A percentile compares a stretch with the other conserved stretches of the same genome.
Conservation (phyloP, 2,797 vertebrate species). For the Limosa lapponica region DNA sequence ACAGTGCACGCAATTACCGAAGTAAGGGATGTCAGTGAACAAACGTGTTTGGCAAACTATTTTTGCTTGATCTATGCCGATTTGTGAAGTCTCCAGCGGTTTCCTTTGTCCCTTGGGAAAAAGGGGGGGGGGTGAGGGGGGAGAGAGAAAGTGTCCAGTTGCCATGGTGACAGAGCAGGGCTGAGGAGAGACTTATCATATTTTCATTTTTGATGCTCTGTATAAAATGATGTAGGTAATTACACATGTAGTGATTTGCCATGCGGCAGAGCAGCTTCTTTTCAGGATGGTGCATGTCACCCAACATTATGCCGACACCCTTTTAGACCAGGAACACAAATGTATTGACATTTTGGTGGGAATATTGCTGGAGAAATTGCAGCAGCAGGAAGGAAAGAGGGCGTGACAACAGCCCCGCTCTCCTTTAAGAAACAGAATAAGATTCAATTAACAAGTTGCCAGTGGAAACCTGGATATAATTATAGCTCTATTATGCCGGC, state of each 20-base stretch:
- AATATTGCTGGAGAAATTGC: slow-evolving; percentile 20
- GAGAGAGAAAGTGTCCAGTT: slow-evolving; percentile 59
- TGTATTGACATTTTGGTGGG: background rate
- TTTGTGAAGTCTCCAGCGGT: slow-evolving; percentile 70
- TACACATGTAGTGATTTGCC: slow-evolving; percentile 42
- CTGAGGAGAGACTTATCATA: slow-evolving; percentile 52
- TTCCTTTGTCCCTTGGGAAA: slow-evolving; percentile 71
- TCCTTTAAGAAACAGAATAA: slow-evolving; percentile 33
- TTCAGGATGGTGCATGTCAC: background rate
- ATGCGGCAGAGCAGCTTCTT: background rate
- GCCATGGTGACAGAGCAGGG: slow-evolving; percentile 65
- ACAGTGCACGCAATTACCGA: slow-evolving; percentile 16
- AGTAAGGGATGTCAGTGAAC: slow-evolving; percentile 54
- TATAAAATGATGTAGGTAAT: slow-evolving; percentile 61
- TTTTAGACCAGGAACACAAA: background rate
- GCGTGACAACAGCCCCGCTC: slow-evolving; percentile 31
- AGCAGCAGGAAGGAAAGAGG: slow-evolving; percentile 24
- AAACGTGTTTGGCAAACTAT: slow-evolving; percentile 50
- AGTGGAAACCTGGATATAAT: slow-evolving; percentile 65
- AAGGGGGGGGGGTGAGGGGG: background rate
- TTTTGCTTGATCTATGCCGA: slow-evolving; percentile 60
- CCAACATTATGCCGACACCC: background rate
- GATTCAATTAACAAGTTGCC: slow-evolving; percentile 71
- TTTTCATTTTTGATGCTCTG: slow-evolving; percentile 68
- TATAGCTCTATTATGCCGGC: slow-evolving; percentile 59